Conservation (phyloP, 2,797 vertebrate genomes). For the Stomatorhinus walkeri region DNA sequence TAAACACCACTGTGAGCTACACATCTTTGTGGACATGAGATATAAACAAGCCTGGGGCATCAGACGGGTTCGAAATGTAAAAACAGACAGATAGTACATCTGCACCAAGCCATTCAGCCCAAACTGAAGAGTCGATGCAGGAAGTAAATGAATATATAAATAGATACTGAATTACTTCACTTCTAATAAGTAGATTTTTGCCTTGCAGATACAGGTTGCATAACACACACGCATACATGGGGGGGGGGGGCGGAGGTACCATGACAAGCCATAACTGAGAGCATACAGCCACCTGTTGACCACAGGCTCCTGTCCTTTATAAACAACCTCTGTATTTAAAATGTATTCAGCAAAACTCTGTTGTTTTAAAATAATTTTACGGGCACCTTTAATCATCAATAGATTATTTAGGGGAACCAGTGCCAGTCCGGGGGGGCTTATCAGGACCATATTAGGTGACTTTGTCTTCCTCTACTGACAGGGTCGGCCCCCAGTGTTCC, state of each 20-base stretch:
- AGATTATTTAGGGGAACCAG: background rate
- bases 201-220: background rate
- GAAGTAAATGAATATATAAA: constrained; percentile 13
- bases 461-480: background rate
- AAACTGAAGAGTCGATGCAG: background rate
- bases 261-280: background rate
- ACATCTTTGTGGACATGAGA: too few relatives aligned
- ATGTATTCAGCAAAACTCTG: background rate
- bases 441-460: background rate
- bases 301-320: background rate
- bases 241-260: too few relatives aligned
- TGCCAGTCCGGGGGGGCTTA: background rate
- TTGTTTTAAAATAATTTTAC: background rate
- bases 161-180: constrained; percentile 35
- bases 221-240: too few relatives aligned
- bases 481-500: background rate
- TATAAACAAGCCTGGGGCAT: constrained; percentile 35
- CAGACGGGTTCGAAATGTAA: constrained; percentile 26
- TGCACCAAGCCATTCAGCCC: background rate
- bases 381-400: background rate
- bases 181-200: constrained; percentile 34
- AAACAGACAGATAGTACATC: background rate
- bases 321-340: background rate
- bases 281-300: background rate
- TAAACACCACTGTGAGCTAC: background rate